Base-by-base conservation (phyloP, 2,113 vertebrate species). In the Pseudorhombus dupliciocellatus region DNA sequence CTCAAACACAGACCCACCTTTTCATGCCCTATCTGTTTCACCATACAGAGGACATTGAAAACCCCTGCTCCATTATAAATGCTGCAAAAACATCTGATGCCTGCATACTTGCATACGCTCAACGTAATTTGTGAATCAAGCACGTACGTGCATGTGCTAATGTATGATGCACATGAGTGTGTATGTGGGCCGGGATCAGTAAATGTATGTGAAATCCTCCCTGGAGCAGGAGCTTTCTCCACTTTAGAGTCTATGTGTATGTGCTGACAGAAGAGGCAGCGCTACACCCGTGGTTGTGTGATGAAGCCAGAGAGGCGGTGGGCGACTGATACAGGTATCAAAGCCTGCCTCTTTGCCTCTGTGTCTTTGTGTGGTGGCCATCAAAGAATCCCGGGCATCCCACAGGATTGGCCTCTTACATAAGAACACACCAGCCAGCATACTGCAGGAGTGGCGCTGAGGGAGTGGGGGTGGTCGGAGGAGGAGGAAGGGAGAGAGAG, bases 351-450 rank as follows among this genome's bases (percentile, higher is more conserved):
- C 73, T 85, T 81, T 84, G 85, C 85, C 79, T 90, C 85, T 87
- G 83, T 87, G 73, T 51, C 78, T 85, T 87, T 90, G 83, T 90
- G 77, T 79, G 74, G 80, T 81, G 80, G 67, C 83, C 87, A 88
- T 92, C 89, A 92, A 89, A 92, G 87, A 77, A 86, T 87, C 79
- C 80, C 71, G 80, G 79, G 84, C 81, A 73, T 87, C 88, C 81
- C 88, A 84, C 78, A 81, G 84, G 88, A 92, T 82, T 67, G 85
- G 81, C 75, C 75, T 90, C 83, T 90, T 92, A 90, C 81, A 89
- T 92, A 92, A 92, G 87, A 90, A 86, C 83, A 90, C 77, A 90
- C 50, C 79, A 87, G 80, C 81, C 78, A 84, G 72, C 79, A 83
- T 80, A 85, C 79, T 80, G 86, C 84, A 80, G 57, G 69, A 83